Evolutionary conservation across 2,888 invertebrate genomes (phyloP), one percentile per base, ranked within the genome.

Genomic region (Pyrocoelia pectoralis): DNA sequence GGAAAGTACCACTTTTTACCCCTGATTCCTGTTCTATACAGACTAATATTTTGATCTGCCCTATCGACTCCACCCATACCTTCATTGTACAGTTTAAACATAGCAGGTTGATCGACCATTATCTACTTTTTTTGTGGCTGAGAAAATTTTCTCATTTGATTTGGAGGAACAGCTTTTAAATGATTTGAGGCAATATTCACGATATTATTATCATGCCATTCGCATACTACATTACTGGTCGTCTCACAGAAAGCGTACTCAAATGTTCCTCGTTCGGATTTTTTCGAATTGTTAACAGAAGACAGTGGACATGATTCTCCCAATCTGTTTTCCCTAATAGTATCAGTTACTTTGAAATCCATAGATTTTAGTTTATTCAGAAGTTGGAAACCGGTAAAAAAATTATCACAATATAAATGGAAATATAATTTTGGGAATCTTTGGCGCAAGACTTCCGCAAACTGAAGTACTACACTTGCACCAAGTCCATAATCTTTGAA

Each of bases 1-100:
- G 69, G 67, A 54, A 74, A 72, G 62, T 75, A 73, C 69, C 71
- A 72, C 29, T 74, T 73, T 58, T 73, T 74, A 8, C 71, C 72
- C 56, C 73, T 64, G 1, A 73, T 71, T 1, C 53, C 48, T 14
- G 59, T 57, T 52, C 69, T 51, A 57, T 73, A 74, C 1, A 70
- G 57, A 49, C n/a, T 49, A 15, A 49, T 19, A 49, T 17, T 49
- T 43, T 43, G 15, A 15, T 43, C 41, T 5, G 14, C 41, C 41
- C 13, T 43, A 43, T 43, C 41, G 3, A 43, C 41, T 69, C 68
- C 68, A 13, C 67, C 68, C 69, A 72, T 73, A 43, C 68, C 52
- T 19, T 52, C 50, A 28, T 71, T 70, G 49, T 68, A 69, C 13
- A 29, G 19, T 8, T 61, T 56, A 17, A 65, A 19, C 10, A 57